phyloP scores from a whole-genome alignment of 2,113 vertebrate species.

The Rhinoptilus africanus region DNA sequence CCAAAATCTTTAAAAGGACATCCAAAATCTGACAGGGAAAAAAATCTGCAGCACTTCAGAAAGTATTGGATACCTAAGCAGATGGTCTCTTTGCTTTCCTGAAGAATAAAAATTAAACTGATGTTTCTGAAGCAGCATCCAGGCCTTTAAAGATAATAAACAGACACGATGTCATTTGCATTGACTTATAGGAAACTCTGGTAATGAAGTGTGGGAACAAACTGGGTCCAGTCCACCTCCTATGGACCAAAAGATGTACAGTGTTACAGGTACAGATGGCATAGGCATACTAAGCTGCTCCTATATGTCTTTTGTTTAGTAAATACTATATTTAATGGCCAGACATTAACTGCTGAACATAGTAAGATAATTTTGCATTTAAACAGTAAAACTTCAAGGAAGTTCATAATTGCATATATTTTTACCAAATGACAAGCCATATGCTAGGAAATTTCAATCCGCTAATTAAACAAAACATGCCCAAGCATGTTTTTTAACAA shows the following conservation, averaged over 20 bases:
- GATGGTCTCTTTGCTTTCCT: slow-evolving; percentile 40
- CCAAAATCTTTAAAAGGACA: slow-evolving; percentile 20
- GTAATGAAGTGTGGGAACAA: not conserved
- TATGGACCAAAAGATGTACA: not conserved
- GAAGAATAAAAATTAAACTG: slow-evolving; percentile 27
- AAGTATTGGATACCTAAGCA: slow-evolving; percentile 19
- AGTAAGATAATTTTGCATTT: slow-evolving; percentile 28
- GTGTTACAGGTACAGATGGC: not conserved
- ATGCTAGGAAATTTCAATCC: slow-evolving; percentile 68
- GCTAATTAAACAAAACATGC: slow-evolving; percentile 74
- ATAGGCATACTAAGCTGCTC: not conserved
- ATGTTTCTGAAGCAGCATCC: slow-evolving; percentile 9
- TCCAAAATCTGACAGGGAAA: not conserved
- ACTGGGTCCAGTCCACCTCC: not conserved
- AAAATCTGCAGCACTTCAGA: not conserved
- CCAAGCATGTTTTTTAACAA: slow-evolving; percentile 66
- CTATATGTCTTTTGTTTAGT: slow-evolving; percentile 20
- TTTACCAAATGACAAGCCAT: slow-evolving; percentile 68
- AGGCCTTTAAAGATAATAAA: slow-evolving; percentile 43
- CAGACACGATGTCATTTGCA: not conserved
- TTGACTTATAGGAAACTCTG: not conserved
- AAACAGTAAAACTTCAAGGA: slow-evolving; percentile 56
- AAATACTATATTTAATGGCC: slow-evolving; percentile 43
- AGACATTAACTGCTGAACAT: not conserved
- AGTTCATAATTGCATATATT: slow-evolving; percentile 43